Evolutionary conservation across 2,797 vertebrate species (phyloP).

Genomic region (Decapterus maruadsi): DNA sequence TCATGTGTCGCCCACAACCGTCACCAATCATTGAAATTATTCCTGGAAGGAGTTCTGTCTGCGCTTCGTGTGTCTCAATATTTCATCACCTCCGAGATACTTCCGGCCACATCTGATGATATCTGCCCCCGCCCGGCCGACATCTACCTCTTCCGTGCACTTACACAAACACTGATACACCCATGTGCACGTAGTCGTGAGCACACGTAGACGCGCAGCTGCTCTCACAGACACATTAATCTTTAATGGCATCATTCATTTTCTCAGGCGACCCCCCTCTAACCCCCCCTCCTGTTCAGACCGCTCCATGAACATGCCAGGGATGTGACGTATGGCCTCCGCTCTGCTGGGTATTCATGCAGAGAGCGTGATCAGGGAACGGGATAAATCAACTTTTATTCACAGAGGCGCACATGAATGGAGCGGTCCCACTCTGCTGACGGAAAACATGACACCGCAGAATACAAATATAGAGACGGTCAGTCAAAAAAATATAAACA

Average conservation of each 20-base stretch:
- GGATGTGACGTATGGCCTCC: conserved; percentile 36
- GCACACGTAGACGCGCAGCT: conserved; percentile 41
- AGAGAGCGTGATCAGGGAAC: conserved; percentile 45
- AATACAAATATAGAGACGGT: conserved; percentile 31
- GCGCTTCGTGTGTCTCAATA: conserved; percentile 29
- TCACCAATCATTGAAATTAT: conserved; percentile 49
- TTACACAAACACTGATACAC: conserved; percentile 16
- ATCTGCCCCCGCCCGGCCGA: conserved; percentile 39
- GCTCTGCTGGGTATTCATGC: conserved; percentile 48
- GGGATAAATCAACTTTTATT: conserved; percentile 60
- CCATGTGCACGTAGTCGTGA: neutral
- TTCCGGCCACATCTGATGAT: conserved; percentile 51
- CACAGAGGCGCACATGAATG: conserved; percentile 29
- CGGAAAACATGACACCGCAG: neutral
- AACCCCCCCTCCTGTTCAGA: neutral
- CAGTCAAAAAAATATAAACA: conserved; percentile 16
- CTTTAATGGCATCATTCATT: conserved; percentile 64
- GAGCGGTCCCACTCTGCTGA: conserved; percentile 26
- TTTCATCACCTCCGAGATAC: conserved; percentile 65
- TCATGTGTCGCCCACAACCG: neutral
- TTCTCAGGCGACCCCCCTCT: conserved; percentile 10
- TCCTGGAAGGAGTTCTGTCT: conserved; percentile 54
- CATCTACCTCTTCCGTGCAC: conserved; percentile 13
- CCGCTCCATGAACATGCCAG: conserved; percentile 42
- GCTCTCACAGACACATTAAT: conserved; percentile 39